These are phyloP conservation scores for Chiroxiphia lanceolata DNA, from an alignment of 2,797 vertebrate species.

Conservation along the genomic window DNA sequence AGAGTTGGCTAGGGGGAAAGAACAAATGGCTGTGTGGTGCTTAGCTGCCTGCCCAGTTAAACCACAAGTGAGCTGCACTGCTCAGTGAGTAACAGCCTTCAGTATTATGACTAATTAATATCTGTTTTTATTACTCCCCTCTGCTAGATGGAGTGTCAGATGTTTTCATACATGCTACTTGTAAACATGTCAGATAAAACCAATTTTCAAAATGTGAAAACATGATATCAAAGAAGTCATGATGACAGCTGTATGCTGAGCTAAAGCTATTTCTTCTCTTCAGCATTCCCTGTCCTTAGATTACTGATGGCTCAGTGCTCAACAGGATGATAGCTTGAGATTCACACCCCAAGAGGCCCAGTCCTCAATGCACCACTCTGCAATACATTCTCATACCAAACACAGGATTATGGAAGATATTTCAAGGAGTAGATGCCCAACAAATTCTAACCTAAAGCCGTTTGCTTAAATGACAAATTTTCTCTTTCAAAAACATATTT, in stretches of 20 bases:
- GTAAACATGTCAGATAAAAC: not conserved
- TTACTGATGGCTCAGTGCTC: not conserved
- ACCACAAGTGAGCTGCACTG: not conserved
- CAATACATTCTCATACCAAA: not conserved
- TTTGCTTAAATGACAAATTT: not conserved
- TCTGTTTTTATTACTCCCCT: not conserved
- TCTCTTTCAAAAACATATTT: not conserved
- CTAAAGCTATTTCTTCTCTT: not conserved
- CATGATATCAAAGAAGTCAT: not conserved
- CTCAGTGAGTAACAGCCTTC: not conserved
- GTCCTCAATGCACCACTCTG: rapidly evolving
- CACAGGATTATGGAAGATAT: not conserved
- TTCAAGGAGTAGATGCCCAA: not conserved
- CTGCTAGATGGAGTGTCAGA: not conserved
- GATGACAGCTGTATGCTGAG: not conserved
- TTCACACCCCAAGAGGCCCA: not conserved
- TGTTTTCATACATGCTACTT: not conserved
- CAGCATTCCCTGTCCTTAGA: not conserved
- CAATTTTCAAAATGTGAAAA: not conserved
- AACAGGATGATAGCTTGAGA: not conserved
- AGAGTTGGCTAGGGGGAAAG: not conserved
- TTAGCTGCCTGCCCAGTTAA: not conserved
- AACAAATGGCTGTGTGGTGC: not conserved
- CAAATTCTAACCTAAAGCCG: not conserved
- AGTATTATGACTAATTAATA: not conserved